Evolutionary conservation across 2,797 vertebrate species (phyloP).

Genomic region (Threskiornis aethiopicus): DNA sequence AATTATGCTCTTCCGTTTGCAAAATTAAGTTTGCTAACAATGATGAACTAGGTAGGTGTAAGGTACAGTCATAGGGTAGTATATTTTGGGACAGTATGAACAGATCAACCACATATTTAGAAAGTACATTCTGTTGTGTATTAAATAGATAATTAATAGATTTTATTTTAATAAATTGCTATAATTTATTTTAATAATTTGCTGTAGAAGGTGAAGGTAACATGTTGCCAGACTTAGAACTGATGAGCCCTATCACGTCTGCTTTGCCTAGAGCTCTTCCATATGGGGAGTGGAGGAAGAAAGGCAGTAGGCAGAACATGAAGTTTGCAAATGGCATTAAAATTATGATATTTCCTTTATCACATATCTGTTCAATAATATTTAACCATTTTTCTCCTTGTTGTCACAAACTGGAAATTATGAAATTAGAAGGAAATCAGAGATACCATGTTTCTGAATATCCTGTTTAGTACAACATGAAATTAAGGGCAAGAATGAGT

Average conservation of each 20-base stretch:
- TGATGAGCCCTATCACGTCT: background rate
- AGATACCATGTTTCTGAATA: background rate
- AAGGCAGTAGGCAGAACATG: background rate
- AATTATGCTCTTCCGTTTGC: background rate
- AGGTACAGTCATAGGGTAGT: background rate
- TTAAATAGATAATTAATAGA: background rate
- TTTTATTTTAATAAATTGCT: background rate
- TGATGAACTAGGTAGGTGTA: background rate
- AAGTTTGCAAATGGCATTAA: background rate
- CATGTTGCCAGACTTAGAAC: background rate
- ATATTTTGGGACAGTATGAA: background rate
- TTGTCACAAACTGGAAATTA: accelerated
- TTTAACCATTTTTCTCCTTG: background rate
- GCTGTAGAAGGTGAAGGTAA: background rate
- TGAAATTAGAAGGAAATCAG: background rate
- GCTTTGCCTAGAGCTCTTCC: background rate
- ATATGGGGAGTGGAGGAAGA: background rate
- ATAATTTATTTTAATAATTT: background rate
- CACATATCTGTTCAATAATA: background rate
- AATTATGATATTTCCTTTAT: background rate
- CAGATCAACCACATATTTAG: background rate
- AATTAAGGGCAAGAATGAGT: background rate
- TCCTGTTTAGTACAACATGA: background rate
- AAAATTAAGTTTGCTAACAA: background rate
- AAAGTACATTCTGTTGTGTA: background rate